phyloP scores from a whole-genome alignment of 2,888 invertebrate species.

The Nebria salina region DNA sequence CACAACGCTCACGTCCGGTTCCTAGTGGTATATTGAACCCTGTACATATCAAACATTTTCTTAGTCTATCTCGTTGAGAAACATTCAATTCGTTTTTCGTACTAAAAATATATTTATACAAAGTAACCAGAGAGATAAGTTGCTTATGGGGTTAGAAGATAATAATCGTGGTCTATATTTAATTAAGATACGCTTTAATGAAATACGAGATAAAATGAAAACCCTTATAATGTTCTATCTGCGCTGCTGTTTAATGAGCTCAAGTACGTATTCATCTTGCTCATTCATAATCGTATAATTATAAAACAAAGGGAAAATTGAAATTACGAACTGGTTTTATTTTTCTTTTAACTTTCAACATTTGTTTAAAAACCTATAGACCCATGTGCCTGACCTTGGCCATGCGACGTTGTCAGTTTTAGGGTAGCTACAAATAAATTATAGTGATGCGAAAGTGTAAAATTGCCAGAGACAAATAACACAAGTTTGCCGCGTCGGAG shows the following conservation, averaged over 20 bases:
- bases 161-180: conserved; percentile 6
- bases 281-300: background rate
- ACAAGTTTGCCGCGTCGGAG: background rate
- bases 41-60: too few species aligned
- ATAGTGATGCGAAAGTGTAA: background rate
- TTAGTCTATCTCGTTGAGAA: too few species aligned
- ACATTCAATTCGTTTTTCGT: too few species aligned
- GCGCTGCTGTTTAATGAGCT: background rate
- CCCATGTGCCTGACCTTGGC: background rate
- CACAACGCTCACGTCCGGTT: too few species aligned
- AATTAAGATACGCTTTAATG: conserved; percentile 13
- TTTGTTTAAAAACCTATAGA: too few species aligned
- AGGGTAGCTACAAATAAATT: background rate
- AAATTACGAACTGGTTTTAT: background rate
- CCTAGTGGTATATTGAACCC: too few species aligned
- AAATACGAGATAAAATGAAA: conserved; percentile 13
- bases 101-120: too few species aligned
- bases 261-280: background rate
- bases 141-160: background rate
- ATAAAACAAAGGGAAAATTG: background rate
- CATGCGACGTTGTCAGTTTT: background rate
- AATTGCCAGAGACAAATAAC: background rate
- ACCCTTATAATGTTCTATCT: background rate
- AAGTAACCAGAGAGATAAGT: background rate
- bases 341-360: background rate